These are phyloP conservation scores for Hesperia comma DNA, from an alignment of 2,888 invertebrate genomes.

Conservation along the genomic window DNA sequence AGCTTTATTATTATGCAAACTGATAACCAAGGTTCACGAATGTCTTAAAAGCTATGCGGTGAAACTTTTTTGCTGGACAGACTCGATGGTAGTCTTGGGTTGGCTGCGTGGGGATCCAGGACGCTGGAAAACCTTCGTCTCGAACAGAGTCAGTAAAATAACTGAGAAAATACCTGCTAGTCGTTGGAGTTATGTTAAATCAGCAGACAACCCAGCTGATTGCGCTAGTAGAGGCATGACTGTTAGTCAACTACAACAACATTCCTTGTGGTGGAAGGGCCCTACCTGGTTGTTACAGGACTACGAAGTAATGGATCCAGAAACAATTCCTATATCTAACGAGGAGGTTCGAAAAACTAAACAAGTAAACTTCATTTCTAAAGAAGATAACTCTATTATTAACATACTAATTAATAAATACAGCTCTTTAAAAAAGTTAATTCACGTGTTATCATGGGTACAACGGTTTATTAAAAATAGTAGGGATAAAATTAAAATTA, in stretches of 20 bases:
- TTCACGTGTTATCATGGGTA: conserved; percentile 21
- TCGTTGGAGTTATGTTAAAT: conserved; percentile 43
- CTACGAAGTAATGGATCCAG: background rate
- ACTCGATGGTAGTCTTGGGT: conserved; percentile 40
- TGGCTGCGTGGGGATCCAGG: conserved; percentile 40
- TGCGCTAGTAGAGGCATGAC: conserved; percentile 42
- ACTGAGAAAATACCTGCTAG: conserved; percentile 34
- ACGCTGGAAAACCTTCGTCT: conserved; percentile 36
- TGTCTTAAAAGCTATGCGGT: conserved; percentile 16
- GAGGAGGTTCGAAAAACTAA: conserved; percentile 7
- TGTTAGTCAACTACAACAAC: conserved; percentile 27
- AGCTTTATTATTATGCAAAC: conserved; percentile 38
- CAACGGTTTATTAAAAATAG: conserved; percentile 15
- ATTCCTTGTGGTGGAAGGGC: conserved; percentile 40
- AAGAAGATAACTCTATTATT: conserved; percentile 4
- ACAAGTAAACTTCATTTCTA: conserved; percentile 12
- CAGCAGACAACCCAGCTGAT: conserved; percentile 43
- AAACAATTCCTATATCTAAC: background rate
- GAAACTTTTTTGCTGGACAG: conserved; percentile 38
- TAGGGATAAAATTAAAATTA: conserved; percentile 5
- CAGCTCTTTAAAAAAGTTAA: conserved; percentile 18
- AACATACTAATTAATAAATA: conserved; percentile 18
- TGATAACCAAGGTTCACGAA: conserved; percentile 35
- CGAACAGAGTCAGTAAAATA: conserved; percentile 40
- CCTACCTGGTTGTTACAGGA: conserved; percentile 32